Conservation (phyloP, 2,888 invertebrate genomes). For the Xylota segnis region DNA sequence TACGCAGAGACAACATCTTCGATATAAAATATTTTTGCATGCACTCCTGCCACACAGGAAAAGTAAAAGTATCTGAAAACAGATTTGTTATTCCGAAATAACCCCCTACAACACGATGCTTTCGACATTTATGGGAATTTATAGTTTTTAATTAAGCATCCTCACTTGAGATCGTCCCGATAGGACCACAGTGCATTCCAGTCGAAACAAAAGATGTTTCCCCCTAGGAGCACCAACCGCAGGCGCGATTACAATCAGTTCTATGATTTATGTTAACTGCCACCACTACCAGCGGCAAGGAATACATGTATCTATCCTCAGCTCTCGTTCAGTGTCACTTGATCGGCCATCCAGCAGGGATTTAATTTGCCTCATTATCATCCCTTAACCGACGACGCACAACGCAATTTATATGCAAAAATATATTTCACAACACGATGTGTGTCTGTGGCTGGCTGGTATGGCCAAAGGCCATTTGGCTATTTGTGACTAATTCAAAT, state of each 20-base stretch:
- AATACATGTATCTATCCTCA: neutral
- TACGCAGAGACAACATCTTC: constrained; percentile 19
- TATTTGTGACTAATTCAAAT: constrained; percentile 58
- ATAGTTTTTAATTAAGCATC: constrained; percentile 74
- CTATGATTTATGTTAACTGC: constrained; percentile 69
- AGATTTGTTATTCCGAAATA: constrained; percentile 62
- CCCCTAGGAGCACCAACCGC: neutral
- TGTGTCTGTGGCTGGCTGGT: neutral
- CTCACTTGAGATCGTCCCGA: constrained; percentile 55
- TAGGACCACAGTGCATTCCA: constrained; percentile 29
- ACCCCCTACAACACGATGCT: constrained; percentile 40
- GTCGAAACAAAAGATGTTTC: constrained; percentile 7
- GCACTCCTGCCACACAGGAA: neutral
- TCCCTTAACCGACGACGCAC: constrained; percentile 38
- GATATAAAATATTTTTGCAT: neutral
- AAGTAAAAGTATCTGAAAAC: constrained; percentile 31
- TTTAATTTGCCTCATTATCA: constrained; percentile 71
- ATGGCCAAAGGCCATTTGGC: constrained; percentile 52
- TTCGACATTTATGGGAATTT: constrained; percentile 71
- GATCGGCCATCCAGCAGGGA: constrained; percentile 57
- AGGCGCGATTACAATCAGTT: constrained; percentile 56
- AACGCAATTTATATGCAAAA: constrained; percentile 64
- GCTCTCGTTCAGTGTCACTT: constrained; percentile 40
- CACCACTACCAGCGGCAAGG: neutral
- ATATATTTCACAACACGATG: constrained; percentile 33